A percentile compares a stretch with the other conserved stretches of the same genome.
Conservation (phyloP, 2,888 invertebrate species). For the Aphrophora alni region DNA sequence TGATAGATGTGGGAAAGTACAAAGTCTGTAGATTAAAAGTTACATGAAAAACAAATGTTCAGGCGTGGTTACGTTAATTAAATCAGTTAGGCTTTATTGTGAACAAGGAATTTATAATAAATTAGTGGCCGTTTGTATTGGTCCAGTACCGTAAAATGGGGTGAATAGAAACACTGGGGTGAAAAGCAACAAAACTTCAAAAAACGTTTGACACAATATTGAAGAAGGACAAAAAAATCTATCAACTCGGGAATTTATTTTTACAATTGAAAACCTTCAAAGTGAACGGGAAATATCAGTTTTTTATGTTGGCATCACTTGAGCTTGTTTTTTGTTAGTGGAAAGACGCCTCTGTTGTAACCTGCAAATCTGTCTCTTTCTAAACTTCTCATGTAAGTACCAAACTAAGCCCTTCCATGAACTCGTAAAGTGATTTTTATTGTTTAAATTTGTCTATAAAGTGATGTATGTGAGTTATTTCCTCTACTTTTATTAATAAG, state of each 20-base stretch:
- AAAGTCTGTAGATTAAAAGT: too few relatives aligned
- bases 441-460: neutral
- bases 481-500: neutral
- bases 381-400: neutral
- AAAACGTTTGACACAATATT: too few relatives aligned
- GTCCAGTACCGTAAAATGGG: slow-evolving; percentile 10
- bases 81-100: too few relatives aligned
- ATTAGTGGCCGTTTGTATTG: too few relatives aligned
- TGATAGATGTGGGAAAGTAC: neutral
- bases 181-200: slow-evolving; percentile 23
- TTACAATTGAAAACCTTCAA: neutral
- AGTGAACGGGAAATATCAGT: neutral
- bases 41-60: too few relatives aligned
- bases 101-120: too few relatives aligned
- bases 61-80: too few relatives aligned
- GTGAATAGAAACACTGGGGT: slow-evolving; percentile 4
- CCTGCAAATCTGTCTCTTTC: neutral
- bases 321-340: too few relatives aligned
- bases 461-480: neutral
- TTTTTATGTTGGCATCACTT: slow-evolving; percentile 1
- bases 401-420: neutral
- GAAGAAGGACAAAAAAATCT: too few relatives aligned
- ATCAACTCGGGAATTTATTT: slow-evolving; percentile 16
- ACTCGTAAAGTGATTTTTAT: neutral
- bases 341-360: too few relatives aligned